Base-by-base conservation (phyloP, 2,888 invertebrate species). In the Ormyrus thymus region DNA sequence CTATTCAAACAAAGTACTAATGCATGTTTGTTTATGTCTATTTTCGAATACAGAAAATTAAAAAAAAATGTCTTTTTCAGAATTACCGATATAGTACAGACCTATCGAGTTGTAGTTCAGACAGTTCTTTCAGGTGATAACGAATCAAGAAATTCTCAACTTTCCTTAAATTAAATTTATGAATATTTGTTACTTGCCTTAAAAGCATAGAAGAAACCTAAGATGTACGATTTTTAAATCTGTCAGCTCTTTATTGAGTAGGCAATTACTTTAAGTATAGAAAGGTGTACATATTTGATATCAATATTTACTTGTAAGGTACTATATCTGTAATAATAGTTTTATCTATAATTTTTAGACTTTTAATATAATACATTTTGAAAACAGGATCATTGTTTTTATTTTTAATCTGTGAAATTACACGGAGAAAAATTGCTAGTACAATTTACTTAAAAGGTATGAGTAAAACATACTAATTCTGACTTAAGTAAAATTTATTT, bases 211-310 rank as follows among this genome's bases (percentile, higher is more conserved):
- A 11, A 13, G 8, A 56, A 13, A 29, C 29, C 29, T 29, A 29
- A 29, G 29, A 29, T 29, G 29, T 29, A 29, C 29, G 29, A 29
- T 29, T 29, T 29, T 29, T 29, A 29, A 29, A 29, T 29, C 29
- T 29, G 29, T 29, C 29, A 29, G 29, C 29, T 29, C 29, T 29
- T 29, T 29, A 3, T 29, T 29, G 29, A n/a, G 7, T 56, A 3
- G 55, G 10, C 48, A 10, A 71, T 15, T 13, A 58, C 56, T 61
- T 68, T 68, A 51, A 45, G 5, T 56, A 51, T 56, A 43, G 10
- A 58, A 51, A 59, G 2, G 6, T 80, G 61, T 80, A 80, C 15
- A 77, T 70, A 80, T 80, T 80, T 80, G 64, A 77, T 76, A 76
- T 48, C 68, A 10, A 15, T 55, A 59, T 76, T 79, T 70, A 71